Percentiles rank a stretch among this genome's conserved stretches.
Evolutionary conservation across 2,888 invertebrate species (phyloP).

Genomic region (Exephanes ischioxanthus): DNA sequence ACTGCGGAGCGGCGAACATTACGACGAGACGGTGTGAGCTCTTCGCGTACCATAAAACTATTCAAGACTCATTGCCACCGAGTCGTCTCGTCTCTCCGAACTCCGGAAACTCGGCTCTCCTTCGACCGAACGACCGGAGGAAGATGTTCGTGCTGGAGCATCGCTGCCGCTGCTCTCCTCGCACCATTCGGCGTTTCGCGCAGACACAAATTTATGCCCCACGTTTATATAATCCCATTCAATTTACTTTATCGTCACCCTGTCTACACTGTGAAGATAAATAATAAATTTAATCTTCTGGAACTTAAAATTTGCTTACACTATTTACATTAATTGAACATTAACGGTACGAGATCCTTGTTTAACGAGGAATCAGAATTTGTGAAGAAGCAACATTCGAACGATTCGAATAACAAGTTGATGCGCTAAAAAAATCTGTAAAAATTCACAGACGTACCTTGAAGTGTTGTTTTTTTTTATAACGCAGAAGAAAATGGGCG

Average conservation of each 20-base stretch:
- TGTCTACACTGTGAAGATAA: not conserved
- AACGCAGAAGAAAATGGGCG: too few species aligned
- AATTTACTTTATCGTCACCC: not conserved
- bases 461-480: too few species aligned
- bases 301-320: too few species aligned
- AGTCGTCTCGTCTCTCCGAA: conserved; percentile 51
- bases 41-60: conserved; percentile 78
- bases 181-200: conserved; percentile 2
- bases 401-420: too few species aligned
- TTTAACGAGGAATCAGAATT: too few species aligned
- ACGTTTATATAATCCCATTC: not conserved
- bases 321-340: too few species aligned
- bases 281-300: too few species aligned
- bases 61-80: conserved; percentile 77
- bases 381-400: too few species aligned
- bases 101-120: conserved; percentile 50
- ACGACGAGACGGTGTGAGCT: conserved; percentile 41
- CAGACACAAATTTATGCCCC: not conserved
- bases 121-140: conserved; percentile 32
- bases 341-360: too few species aligned
- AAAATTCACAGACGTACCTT: too few species aligned
- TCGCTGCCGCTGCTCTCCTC: conserved; percentile 17
- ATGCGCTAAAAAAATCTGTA: too few species aligned
- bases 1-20: conserved; percentile 59
- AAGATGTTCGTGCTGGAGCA: conserved; percentile 44